These are phyloP conservation scores for Drosophila anceps DNA, from an alignment of 2,888 invertebrate genomes.

Conservation along the genomic window DNA sequence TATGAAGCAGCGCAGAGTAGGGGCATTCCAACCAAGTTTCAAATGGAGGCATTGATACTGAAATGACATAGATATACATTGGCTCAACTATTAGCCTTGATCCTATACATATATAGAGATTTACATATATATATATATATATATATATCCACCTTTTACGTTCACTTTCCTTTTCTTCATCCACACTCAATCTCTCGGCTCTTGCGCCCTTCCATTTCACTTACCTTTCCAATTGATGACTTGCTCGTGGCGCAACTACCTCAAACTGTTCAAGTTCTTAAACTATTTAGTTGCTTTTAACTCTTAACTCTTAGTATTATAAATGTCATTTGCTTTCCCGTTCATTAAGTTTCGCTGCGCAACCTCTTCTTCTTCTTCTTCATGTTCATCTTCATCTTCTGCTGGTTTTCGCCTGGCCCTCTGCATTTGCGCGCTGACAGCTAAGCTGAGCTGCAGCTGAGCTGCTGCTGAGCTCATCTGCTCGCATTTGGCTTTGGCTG, in stretches of 20 bases:
- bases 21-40: no score
- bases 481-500: constrained; percentile 31
- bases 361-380: background rate
- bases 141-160: background rate
- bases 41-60: no score
- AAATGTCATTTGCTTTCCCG: constrained; percentile 44
- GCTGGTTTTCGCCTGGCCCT: constrained; percentile 18
- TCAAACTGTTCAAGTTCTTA: background rate
- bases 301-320: constrained; percentile 30
- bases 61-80: no score
- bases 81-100: background rate
- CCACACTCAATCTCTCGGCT: no score
- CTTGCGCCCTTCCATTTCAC: background rate
- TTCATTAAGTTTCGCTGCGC: constrained; percentile 47
- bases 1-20: no score
- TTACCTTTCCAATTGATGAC: background rate
- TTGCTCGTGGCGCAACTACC: background rate
- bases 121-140: background rate
- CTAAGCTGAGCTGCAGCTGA: constrained; percentile 17
- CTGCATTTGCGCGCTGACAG: constrained; percentile 37
- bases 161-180: background rate
- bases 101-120: background rate
- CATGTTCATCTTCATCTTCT: constrained; percentile 1
- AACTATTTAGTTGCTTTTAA: constrained; percentile 27
- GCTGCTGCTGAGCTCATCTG: constrained; percentile 22